Conservation (phyloP, 2,113 vertebrate species). For the Lutjanus erythropterus region DNA sequence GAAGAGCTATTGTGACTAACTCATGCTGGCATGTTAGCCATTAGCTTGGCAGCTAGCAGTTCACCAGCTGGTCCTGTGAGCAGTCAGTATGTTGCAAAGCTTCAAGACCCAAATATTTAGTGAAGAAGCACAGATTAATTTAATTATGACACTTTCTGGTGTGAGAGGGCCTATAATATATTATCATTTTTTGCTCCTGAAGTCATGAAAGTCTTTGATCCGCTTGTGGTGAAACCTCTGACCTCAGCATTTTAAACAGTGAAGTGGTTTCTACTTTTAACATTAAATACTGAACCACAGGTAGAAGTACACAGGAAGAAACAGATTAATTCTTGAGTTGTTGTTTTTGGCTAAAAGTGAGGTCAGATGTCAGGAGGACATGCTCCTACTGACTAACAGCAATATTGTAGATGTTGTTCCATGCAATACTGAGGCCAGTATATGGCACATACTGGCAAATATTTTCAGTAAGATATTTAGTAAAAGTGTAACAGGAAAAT, state of each 20-base stretch:
- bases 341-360: background rate
- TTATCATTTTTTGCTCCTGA: background rate
- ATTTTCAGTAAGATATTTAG: background rate
- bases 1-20: background rate
- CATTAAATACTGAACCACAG: conserved; percentile 13
- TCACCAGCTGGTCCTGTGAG: background rate
- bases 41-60: background rate
- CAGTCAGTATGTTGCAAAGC: background rate
- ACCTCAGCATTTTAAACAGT: background rate
- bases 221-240: background rate
- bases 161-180: background rate
- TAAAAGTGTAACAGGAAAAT: background rate
- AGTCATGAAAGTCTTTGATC: background rate
- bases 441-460: background rate
- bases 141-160: background rate
- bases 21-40: background rate
- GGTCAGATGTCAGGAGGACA: background rate
- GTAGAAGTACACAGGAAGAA: background rate
- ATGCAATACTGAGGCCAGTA: background rate
- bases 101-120: background rate
- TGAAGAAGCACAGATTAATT: background rate
- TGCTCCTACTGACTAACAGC: background rate
- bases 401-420: background rate
- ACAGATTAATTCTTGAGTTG: no score
- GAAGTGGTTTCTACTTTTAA: background rate